Conservation (phyloP, 2,888 invertebrate species). For the Acronicta aceris region DNA sequence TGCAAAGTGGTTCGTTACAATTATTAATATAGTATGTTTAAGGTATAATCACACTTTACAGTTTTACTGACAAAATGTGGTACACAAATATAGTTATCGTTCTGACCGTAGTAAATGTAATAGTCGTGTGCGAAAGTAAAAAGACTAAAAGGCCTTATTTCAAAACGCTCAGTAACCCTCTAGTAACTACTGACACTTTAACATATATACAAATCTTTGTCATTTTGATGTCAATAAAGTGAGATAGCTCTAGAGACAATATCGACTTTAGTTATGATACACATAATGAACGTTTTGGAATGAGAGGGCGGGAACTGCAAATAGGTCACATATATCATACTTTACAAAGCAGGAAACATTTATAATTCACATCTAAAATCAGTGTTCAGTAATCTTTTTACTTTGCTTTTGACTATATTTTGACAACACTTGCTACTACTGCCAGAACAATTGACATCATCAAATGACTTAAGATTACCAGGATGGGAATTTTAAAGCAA, state of each 20-base stretch:
- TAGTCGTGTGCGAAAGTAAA: constrained; percentile 42
- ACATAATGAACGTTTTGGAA: too few species aligned
- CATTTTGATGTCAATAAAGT: too few species aligned
- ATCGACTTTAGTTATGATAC: too few species aligned
- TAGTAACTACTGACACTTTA: too few species aligned
- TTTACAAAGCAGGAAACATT: constrained; percentile 52
- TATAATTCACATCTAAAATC: constrained; percentile 44
- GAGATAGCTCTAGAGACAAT: too few species aligned
- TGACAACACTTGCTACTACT: constrained; percentile 54
- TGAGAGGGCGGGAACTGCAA: constrained; percentile 6
- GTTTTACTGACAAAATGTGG: constrained; percentile 65
- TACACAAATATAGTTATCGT: constrained; percentile 50
- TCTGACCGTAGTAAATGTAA: constrained; percentile 37
- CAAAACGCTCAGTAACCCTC: too few species aligned
- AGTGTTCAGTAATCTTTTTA: constrained; percentile 45
- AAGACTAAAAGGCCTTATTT: constrained; percentile 30
- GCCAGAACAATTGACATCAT: constrained; percentile 71
- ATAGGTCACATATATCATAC: constrained; percentile 35
- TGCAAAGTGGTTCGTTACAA: constrained; percentile 58
- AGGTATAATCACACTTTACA: constrained; percentile 62
- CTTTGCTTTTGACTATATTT: constrained; percentile 44
- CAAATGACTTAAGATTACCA: constrained; percentile 77
- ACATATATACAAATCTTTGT: too few species aligned
- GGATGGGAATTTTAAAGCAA: constrained; percentile 83
- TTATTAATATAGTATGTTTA: constrained; percentile 61